These are phyloP conservation scores for Pelagia noctiluca DNA, from an alignment of 30 jellyfish, hydroid and myxozoan species.

Conservation along the genomic window DNA sequence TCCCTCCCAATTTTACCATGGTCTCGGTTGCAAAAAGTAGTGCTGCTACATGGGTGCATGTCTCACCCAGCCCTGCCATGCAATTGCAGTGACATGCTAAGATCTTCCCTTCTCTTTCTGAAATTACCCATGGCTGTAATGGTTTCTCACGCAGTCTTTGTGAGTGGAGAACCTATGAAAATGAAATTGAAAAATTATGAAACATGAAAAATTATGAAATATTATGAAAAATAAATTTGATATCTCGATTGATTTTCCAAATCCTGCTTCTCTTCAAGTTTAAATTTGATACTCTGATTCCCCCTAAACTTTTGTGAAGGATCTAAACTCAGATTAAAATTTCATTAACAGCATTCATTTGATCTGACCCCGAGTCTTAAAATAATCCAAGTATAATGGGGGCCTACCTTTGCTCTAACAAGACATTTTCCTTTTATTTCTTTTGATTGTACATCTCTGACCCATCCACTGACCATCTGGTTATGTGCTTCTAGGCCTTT, in stretches of 20 bases:
- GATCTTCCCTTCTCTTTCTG: background rate
- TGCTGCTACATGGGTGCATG: constrained; percentile 7
- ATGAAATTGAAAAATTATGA: no score
- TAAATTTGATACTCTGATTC: no score
- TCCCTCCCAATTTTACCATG: background rate
- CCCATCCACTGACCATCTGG: constrained; percentile 46
- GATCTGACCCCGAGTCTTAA: no score
- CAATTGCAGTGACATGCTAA: constrained; percentile 1
- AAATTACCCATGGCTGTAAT: background rate
- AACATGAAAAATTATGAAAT: no score
- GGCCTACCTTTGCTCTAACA: constrained; percentile 12
- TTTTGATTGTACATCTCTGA: constrained; percentile 7
- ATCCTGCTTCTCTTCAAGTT: no score
- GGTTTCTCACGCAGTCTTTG: background rate
- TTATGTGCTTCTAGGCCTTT: constrained; percentile 32
- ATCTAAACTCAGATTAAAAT: no score
- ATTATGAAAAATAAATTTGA: no score
- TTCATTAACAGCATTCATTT: no score
- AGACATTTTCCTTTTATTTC: background rate
- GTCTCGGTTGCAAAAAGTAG: background rate
- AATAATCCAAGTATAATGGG: background rate
- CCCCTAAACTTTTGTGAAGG: no score
- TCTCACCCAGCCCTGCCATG: constrained; percentile 29
- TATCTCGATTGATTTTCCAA: no score
- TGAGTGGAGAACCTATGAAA: constrained; percentile 3